Conservation (phyloP, 1,140 invertebrate species). For the Drosophila simulans region DNA sequence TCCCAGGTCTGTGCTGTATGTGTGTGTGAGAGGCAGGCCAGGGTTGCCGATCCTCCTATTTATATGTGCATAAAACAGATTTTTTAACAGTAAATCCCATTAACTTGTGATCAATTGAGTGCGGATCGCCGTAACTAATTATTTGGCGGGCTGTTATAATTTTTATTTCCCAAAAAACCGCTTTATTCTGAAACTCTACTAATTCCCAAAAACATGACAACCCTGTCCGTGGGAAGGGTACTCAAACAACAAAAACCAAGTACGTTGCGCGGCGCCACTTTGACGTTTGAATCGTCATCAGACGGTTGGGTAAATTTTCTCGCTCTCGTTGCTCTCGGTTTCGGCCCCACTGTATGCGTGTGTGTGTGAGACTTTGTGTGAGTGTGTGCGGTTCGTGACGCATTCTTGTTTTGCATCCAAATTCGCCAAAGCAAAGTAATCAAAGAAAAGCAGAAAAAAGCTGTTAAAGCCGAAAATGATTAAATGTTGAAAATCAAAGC, state of each 20-base stretch:
- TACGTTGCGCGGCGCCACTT: conserved; percentile 71
- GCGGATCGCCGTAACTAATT: background rate
- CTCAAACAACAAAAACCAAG: conserved; percentile 69
- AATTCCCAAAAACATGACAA: conserved; percentile 20
- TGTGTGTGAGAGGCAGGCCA: conserved; percentile 50
- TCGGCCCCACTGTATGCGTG: conserved; percentile 17
- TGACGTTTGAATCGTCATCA: conserved; percentile 74
- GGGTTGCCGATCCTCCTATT: conserved; percentile 47
- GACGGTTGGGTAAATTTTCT: conserved; percentile 75
- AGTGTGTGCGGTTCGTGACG: conserved; percentile 57
- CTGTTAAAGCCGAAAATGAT: conserved; percentile 26
- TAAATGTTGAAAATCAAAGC: conserved; percentile 11
- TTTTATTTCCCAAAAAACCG: background rate
- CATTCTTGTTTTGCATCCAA: conserved; percentile 77
- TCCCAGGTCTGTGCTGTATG: conserved; percentile 75
- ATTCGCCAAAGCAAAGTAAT: conserved; percentile 43
- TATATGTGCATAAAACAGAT: conserved; percentile 4
- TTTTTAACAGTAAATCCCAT: background rate
- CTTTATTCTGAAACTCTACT: background rate
- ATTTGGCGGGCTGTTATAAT: background rate
- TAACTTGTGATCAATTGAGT: background rate
- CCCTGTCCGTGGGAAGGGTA: conserved; percentile 61
- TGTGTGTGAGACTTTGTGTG: conserved; percentile 15
- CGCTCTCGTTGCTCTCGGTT: conserved; percentile 55
- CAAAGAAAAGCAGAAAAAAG: conserved; percentile 28